Evolutionary conservation across 2,797 vertebrate species (phyloP), one percentile per base, ranked within the genome.

Genomic region (Tokudaia tokunoshimensis): DNA sequence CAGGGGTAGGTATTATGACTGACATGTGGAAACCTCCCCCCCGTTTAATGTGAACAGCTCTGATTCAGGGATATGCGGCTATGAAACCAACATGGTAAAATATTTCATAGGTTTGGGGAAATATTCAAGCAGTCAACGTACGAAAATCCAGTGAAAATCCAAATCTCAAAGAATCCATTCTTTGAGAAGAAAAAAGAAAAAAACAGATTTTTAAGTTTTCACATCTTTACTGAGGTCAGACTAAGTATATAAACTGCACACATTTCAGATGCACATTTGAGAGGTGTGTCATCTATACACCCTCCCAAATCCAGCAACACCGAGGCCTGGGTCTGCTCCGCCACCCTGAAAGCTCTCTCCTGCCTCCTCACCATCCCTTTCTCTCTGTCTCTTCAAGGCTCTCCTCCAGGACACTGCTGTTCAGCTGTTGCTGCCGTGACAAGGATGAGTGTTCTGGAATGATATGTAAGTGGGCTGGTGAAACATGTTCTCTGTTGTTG

Each of bases 261-360:
- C 9, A 12, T 52, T 61, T 24, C 34, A 81, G 70, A 12, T 1
- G 9, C 4, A 20, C 26, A 1, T 37, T 74, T 20, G 3, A 11
- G 52, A 88, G 29, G 31, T 4, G 10, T 74, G 59, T 34, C 9
- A 4, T 22, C 11, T 3, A 22, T 26, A 2, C 37, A 44, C 6
- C 24, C 7, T 11, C 65, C 10, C 65, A 0, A 44, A 31, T 0
- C 12, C 8, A 22, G 4, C 22, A 13, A 8, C 9, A 4, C n/a
- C 29, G 19, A 37, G 61, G 59, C 9, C 3, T 11, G 2, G 2
- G 0, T 0, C 5, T 3, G 0, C 4, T 11, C 15, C 31, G 1
- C 14, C 11, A 15, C 11, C 44, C 44, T 9, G 7, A 4, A 50
- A n/a, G 7, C 11, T 26, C 61, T n/a, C 26, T 26, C 4, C 0